Evolutionary conservation across 1,140 invertebrate species (phyloP), one percentile per base, ranked within the genome.

Genomic region (Ooceraea biroi): DNA sequence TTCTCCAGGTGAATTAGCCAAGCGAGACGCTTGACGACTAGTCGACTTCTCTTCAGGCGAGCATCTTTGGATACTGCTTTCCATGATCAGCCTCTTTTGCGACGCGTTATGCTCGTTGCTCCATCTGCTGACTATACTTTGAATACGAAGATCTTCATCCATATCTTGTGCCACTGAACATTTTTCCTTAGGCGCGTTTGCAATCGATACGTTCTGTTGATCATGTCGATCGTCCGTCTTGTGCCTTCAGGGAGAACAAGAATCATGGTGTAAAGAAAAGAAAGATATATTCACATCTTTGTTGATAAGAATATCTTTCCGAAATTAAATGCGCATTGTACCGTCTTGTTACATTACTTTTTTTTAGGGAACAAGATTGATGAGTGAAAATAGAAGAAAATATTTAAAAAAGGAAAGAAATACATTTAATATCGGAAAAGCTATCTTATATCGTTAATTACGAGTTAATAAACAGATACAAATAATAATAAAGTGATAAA

Each of bases 321-420:
- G 30, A 52, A 60, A 66, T 66, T 77, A 77, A 66, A 66, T 66
- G 19, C 22, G 11, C 46, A 11, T 3, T 19, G 5, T 52, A 11
- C 19, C 52, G 8, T 14, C 22, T 77, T 52, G 74, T 50, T 25
- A 10, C 22, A 41, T 60, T 58, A 73, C 19, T 60, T 60, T 60
- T 60, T 7, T 1, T 44, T 4, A 44, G 25, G 50, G 10, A 69
- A 25, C 11, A 68, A 50, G 52, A 41, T 58, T 36, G 52, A 27
- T 30, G 36, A 0, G 8, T 11, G 57, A 57, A 44, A 25, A 5
- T 41, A 55, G 11, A 36, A 12, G 36, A 36, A 36, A 7, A 36
- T 36, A 36, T 36, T 36, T 3, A 36, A 36, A 52, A 52, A 11
- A 25, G 22, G 14, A 36, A 55, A 30, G 44, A 60, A 8, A 12